Evolutionary conservation across 2,797 vertebrate genomes (phyloP), one percentile per base, ranked within the genome.

Genomic region (Neosilurus hyrtlii): DNA sequence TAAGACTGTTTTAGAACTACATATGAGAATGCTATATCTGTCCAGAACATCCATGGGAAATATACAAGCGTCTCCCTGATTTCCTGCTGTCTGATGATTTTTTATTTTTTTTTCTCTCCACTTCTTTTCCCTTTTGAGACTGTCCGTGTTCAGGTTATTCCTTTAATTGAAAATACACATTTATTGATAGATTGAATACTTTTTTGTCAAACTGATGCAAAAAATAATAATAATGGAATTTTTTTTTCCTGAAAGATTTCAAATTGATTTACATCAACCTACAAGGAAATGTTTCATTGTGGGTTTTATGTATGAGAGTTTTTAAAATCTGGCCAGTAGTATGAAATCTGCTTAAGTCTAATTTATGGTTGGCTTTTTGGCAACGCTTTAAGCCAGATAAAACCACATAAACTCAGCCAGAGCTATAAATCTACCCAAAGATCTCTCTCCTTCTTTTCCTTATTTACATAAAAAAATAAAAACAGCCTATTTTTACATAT

Each of bases 391-490:
- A 86, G 88, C 86, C 89, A 88, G 89, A 88, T 71, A 65, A 90
- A 91, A 89, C 87, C 88, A 82, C 88, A 88, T 74, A 76, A 68
- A 10, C 82, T 71, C 67, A 74, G 80, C 83, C 88, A 91, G 88
- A 91, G 81, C 84, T 88, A 91, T 88, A 90, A 87, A 88, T 92
- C 90, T 89, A 63, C 52, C 88, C 86, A 86, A 71, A 65, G 12
- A 82, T 62, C 26, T 24, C 20, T 62, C 20, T 54, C 4, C 9
- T 16, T 22, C 30, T 18, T 30, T 22, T 22, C 11, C 5, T 54
- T 16, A 73, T 57, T 18, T 63, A 49, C 22, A 61, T 15, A n/a
- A 63, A 15, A 77, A 62, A 2, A 2, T 16, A 14, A 3, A 71
- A 70, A 37, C 30, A 30, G 4, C 43, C 43, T 43, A 43, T 43